A percentile compares a stretch with the other conserved stretches of the same genome.
phyloP scores from a whole-genome alignment of 2,797 vertebrate genomes.

The Buceros bicornis region DNA sequence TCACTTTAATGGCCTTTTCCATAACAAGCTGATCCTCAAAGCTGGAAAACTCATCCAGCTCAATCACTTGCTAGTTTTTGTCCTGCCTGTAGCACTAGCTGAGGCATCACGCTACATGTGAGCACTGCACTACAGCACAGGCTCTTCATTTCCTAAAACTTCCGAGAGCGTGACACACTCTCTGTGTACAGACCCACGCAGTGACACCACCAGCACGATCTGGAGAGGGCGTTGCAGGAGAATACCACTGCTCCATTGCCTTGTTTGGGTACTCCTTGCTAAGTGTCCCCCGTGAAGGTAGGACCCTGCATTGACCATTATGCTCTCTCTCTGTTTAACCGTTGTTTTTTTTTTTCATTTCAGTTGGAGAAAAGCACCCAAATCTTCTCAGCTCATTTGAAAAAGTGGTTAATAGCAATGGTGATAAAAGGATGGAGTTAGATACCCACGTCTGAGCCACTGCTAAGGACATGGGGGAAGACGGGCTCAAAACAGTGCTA shows the following conservation, averaged over 20 bases:
- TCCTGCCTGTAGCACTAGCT: neutral
- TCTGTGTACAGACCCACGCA: neutral
- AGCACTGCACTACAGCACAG: no score
- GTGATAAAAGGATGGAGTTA: neutral
- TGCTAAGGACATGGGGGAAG: neutral
- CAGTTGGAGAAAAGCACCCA: neutral
- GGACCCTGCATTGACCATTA: neutral
- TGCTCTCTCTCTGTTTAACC: neutral
- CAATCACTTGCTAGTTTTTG: neutral
- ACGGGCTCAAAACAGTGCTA: neutral
- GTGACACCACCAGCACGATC: neutral
- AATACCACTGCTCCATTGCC: neutral
- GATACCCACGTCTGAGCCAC: neutral
- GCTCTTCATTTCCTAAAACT: neutral
- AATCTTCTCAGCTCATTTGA: neutral
- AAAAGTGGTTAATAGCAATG: neutral
- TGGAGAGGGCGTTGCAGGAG: neutral
- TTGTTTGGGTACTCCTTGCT: neutral
- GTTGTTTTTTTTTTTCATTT: neutral
- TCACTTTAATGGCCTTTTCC: neutral
- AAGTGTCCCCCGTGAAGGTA: neutral
- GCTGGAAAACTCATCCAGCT: neutral
- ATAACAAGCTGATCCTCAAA: neutral
- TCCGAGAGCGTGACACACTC: rapidly evolving
- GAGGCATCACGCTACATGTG: neutral